Conservation (phyloP, 2,888 invertebrate genomes). For the Folsomia manolachei region DNA sequence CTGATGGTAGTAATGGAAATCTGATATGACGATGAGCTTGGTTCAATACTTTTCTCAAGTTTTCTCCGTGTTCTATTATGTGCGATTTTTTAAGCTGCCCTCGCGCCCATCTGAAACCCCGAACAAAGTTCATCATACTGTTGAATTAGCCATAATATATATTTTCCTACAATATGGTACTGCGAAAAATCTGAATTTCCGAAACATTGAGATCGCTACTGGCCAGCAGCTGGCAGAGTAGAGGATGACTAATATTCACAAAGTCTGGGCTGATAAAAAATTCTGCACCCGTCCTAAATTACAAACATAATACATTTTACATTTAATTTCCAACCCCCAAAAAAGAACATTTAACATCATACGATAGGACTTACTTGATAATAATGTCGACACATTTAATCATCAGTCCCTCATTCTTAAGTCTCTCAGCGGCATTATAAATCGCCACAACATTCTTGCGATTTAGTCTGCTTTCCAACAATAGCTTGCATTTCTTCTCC, state of each 20-base stretch:
- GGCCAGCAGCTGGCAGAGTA: background rate
- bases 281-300: background rate
- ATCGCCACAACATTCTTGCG: background rate
- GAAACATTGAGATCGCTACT: background rate
- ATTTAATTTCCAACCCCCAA: background rate
- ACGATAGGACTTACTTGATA: background rate
- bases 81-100: background rate
- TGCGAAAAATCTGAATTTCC: background rate
- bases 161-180: background rate
- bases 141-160: background rate
- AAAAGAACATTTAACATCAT: background rate
- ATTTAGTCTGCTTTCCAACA: background rate
- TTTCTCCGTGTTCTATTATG: background rate
- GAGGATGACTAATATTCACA: background rate
- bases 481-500: background rate
- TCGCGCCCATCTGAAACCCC: background rate
- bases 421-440: background rate
- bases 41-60: background rate
- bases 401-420: background rate
- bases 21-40: background rate
- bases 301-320: background rate
- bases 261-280: background rate
- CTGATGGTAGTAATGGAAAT: background rate
- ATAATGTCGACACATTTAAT: background rate
- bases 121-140: too few species aligned